Conservation (phyloP, 2,888 invertebrate genomes). For the Ichneumoninae sp. region DNA sequence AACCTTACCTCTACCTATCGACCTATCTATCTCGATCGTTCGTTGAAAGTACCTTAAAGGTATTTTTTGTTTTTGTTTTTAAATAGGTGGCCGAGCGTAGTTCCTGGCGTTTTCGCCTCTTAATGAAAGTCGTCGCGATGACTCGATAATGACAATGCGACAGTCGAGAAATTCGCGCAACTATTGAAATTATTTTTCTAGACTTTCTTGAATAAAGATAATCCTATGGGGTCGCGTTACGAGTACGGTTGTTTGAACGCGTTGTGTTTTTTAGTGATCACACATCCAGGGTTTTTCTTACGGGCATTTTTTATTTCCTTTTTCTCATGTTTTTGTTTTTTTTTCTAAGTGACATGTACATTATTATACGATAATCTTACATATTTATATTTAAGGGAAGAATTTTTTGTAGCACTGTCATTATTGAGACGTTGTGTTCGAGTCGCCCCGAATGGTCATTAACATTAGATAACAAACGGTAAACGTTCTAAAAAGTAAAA, state of each 20-base stretch:
- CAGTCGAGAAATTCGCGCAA: constrained; percentile 35
- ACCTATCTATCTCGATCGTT: constrained; percentile 23
- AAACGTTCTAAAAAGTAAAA: constrained; percentile 18
- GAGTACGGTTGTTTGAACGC: constrained; percentile 11
- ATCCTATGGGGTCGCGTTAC: constrained; percentile 22
- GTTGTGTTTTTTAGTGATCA: constrained; percentile 48
- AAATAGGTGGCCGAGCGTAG: constrained; percentile 41
- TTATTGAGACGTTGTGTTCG: constrained; percentile 30
- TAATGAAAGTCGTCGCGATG: constrained; percentile 38
- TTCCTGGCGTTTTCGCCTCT: constrained; percentile 43
- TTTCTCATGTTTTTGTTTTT: background rate
- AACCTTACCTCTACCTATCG: background rate
- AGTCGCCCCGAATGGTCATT: constrained; percentile 32
- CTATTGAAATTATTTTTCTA: constrained; percentile 69
- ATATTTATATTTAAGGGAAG: constrained; percentile 64
- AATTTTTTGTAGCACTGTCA: constrained; percentile 23
- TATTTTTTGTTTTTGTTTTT: constrained; percentile 8
- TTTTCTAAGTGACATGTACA: constrained; percentile 52
- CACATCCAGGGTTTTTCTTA: constrained; percentile 58
- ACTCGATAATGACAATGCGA: constrained; percentile 46
- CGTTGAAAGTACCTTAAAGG: constrained; percentile 3
- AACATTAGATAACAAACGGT: constrained; percentile 24
- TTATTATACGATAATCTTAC: constrained; percentile 59
- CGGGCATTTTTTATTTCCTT: constrained; percentile 51
- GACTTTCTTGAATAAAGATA: constrained; percentile 44